Base-by-base conservation (phyloP, 2,888 invertebrate genomes). In the Lycophotia porphyrea region DNA sequence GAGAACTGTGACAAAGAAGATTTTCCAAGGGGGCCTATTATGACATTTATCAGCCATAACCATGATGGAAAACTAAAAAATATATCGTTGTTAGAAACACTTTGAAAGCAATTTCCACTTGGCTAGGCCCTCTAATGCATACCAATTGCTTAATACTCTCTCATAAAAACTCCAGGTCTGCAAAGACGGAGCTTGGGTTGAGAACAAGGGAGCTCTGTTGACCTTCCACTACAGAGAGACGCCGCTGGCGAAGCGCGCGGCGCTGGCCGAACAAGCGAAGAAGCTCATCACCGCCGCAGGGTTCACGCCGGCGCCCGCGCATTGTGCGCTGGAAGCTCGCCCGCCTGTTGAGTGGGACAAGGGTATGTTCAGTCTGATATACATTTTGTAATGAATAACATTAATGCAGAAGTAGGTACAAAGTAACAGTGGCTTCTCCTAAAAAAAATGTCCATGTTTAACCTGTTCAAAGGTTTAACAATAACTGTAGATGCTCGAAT, bases 271-370 rank as follows among this genome's bases (percentile, higher is more conserved):
- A n/a, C 97, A 97, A 88, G 98, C 98, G 0, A 97, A 97, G 85
- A 95, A 96, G 60, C 95, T 98, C 71, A 98, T 99, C 89, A 97
- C 97, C 78, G 97, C 97, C 18, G 97, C 98, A 5, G 98, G 98
- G 0, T 99, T 99, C 93, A 97, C 97, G 82, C 98, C 98, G 1
- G 98, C 98, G 63, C 97, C 97, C 69, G 98, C 98, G 39, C 98
- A 98, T 91, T 98, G 98, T 90, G 99, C 99, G 0, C 96, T 99
- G n/a, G 99, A 99, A 93, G 99, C 99, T 0, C 98, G 98, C 85
- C 99, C 99, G 9, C 99, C 98, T 0, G 98, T 99, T 0, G 97
- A 98, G 90, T 99, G 99, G 99, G 98, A 99, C 93, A 99, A 99
- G 93, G 98, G 98, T 96, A 87, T 7, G 68, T 63, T 39, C 31